Evolutionary conservation across 2,797 vertebrate species (phyloP), one percentile per base, ranked within the genome.

Genomic region (Mormyrops attenuatus): DNA sequence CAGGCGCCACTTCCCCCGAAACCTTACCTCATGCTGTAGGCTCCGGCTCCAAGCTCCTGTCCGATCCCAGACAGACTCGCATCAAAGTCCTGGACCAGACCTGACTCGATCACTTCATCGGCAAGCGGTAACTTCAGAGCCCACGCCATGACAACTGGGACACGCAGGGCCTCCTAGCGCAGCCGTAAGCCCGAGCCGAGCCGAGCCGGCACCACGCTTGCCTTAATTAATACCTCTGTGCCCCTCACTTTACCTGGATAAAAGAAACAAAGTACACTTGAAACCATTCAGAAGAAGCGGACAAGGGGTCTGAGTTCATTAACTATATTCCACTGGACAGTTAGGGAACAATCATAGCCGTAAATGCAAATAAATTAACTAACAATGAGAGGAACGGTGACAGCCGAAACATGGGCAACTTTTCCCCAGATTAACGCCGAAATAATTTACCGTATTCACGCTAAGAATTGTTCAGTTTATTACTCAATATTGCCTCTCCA

Each of bases 61-160:
- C 98, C 98, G 77, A 99, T 99, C 44, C 98, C 98, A 1, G 98
- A 99, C 7, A 99, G 96, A 93, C 98, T 99, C 92, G 98, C 98
- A 94, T 99, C 98, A 15, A 99, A 99, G 94, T 99, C 98, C 95
- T 99, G 98, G 92, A 97, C 98, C 95, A 99, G 95, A 90, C 98
- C 98, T 0, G 98, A 99, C 94, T 99, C 98, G 20, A 99, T 99
- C 94, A 98, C 98, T 92, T 99, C 98, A 52, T 99, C 98, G 0
- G 98, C 97, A 92, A 99, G 96, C 1, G 98, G 98, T 92, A 99
- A 93, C 95, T 99, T 99, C 92, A 99, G 94, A 89, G 98, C 97
- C 98, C 98, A 99, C 90, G 98, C 97, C 98, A 99, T 99, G 88
- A 84, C 89, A 92, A 92, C 86, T 60, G 47, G 30, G 88, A 13